phyloP scores from a whole-genome alignment of 2,797 vertebrate genomes.

The Dicrostonyx torquatus region DNA sequence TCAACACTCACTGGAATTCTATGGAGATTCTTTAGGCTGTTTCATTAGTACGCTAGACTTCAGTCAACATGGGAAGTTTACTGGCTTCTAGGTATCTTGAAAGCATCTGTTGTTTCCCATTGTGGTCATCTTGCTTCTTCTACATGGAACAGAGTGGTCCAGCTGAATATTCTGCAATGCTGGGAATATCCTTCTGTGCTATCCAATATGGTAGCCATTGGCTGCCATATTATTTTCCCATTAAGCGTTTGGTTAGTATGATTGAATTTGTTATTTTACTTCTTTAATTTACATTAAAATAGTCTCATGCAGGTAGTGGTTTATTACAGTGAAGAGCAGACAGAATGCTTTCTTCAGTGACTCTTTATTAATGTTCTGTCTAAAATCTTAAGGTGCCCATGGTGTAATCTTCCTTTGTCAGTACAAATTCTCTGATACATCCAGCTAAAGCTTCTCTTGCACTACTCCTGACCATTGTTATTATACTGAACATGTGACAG shows the following conservation, averaged over 20 bases:
- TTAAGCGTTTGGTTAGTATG: background rate
- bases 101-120: background rate
- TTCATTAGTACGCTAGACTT: background rate
- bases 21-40: background rate
- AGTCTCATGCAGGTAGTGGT: background rate
- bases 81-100: background rate
- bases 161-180: background rate
- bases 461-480: background rate
- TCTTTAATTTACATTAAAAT: constrained; percentile 17
- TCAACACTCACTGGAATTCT: constrained; percentile 6
- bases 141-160: background rate
- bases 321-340: background rate
- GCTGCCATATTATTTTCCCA: background rate
- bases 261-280: constrained; percentile 41
- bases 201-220: background rate
- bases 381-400: background rate
- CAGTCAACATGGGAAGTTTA: background rate
- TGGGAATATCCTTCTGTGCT: background rate
- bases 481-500: background rate
- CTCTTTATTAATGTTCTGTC: background rate
- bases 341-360: background rate
- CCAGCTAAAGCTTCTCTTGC: background rate
- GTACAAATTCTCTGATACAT: background rate
- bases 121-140: background rate
- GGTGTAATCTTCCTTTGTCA: background rate